Evolutionary conservation across 2,888 invertebrate genomes (phyloP).

Genomic region (Habrosyne pyritoides): DNA sequence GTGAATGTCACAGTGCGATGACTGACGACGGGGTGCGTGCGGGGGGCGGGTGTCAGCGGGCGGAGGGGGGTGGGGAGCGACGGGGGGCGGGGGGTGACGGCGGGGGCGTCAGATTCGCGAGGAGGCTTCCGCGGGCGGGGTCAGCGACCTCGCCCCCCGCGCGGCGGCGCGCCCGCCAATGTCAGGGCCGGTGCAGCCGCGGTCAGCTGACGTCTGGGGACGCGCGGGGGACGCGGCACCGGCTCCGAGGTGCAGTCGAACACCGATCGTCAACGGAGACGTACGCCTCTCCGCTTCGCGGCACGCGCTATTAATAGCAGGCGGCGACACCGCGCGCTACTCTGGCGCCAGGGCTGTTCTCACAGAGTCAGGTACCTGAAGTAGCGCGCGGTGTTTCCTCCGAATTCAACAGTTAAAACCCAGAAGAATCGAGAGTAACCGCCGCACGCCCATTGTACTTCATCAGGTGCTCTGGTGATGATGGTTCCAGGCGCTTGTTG

Average conservation of each 20-base stretch:
- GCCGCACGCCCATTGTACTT: constrained; percentile 99
- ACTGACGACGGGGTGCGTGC: constrained; percentile 23
- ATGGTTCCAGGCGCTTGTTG: constrained; percentile 98
- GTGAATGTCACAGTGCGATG: constrained; percentile 58
- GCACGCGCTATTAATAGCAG: constrained; percentile 65
- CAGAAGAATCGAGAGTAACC: constrained; percentile 59
- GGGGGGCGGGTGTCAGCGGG: constrained; percentile 16
- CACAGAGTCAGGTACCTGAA: constrained; percentile 98
- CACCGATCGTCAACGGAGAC: constrained; percentile 62
- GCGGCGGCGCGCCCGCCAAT: constrained; percentile 78
- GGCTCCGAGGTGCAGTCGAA: constrained; percentile 73
- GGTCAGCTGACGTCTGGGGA: constrained; percentile 83
- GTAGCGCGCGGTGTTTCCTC: constrained; percentile 95
- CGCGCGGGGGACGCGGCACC: constrained; percentile 76
- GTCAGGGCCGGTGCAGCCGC: constrained; percentile 83
- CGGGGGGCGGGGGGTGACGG: constrained; percentile 36
- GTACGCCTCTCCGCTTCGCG: constrained; percentile 55
- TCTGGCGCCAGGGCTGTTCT: constrained; percentile 93
- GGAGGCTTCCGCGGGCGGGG: constrained; percentile 81
- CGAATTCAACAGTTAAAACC: constrained; percentile 23
- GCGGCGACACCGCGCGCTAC: constrained; percentile 90
- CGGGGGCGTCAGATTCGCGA: constrained; percentile 65
- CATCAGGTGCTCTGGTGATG: constrained; percentile 99
- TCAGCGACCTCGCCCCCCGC: constrained; percentile 75
- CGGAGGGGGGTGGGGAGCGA: constrained; percentile 33